Conservation (phyloP, 1,140 invertebrate genomes). For the Solen grandis region DNA sequence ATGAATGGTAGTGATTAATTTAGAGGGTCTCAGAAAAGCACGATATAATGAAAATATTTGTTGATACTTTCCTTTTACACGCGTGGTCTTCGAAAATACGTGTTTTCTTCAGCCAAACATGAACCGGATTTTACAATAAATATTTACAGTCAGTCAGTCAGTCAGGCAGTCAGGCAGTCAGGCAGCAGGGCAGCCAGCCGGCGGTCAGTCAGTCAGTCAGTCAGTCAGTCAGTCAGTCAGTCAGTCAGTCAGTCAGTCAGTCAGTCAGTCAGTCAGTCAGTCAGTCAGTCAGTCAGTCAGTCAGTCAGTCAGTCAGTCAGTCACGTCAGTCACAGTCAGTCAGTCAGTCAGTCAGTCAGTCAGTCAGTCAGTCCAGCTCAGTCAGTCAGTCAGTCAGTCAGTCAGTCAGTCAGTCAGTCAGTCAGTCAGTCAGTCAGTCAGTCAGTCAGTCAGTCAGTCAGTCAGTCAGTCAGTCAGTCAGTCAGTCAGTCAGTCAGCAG, state of each 20-base stretch:
- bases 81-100: too few relatives aligned
- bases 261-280: slow-evolving; percentile 64
- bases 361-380: slow-evolving; percentile 63
- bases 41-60: too few relatives aligned
- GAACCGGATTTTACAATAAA: too few relatives aligned
- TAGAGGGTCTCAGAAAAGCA: too few relatives aligned
- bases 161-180: slow-evolving; percentile 57
- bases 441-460: slow-evolving; percentile 67
- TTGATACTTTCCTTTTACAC: too few relatives aligned
- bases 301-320: slow-evolving; percentile 66
- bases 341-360: slow-evolving; percentile 65
- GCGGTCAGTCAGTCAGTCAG: slow-evolving; percentile 56
- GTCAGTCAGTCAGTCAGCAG: slow-evolving; percentile 65
- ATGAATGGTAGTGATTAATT: too few relatives aligned
- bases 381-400: slow-evolving; percentile 62
- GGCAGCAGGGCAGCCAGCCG: slow-evolving; percentile 62
- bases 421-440: slow-evolving; percentile 66
- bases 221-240: slow-evolving; percentile 64
- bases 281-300: slow-evolving; percentile 64
- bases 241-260: slow-evolving; percentile 60
- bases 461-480: slow-evolving; percentile 63
- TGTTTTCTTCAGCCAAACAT: too few relatives aligned
- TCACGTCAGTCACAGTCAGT: slow-evolving; percentile 69
- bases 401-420: slow-evolving; percentile 68
- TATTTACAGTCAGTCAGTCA: slow-evolving; percentile 62